Evolutionary conservation across 2,113 vertebrate species (phyloP), one percentile per base, ranked within the genome.

Genomic region (Fregetta grallaria): DNA sequence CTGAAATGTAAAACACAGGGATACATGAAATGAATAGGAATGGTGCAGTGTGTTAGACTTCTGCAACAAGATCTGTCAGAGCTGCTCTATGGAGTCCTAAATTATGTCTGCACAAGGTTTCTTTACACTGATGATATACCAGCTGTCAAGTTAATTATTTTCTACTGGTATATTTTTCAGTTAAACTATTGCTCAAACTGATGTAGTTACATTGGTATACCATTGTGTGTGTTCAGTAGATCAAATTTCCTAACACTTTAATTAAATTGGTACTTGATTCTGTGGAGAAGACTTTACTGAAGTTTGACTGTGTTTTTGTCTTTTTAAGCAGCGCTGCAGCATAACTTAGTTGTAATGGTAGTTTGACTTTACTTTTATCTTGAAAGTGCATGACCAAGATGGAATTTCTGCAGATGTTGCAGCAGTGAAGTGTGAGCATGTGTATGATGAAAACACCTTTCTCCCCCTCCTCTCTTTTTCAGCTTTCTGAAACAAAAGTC

Each of bases 401-500:
- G 13, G 20, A 72, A 50, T 91, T 95, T 52, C 42, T 68, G 49
- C 36, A 45, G 59, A 40, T 95, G 32, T 52, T 16, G 1, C 80
- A 79, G 20, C 20, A 26, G 10, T 52, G 65, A 59, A 38, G 11
- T 23, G 15, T 63, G 26, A 89, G 10, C 13, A 5, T 34, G 4
- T 52, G 7, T 82, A 42, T 90, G 12, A 84, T 56, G 97, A 86
- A 96, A 92, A 84, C 42, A 53, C 55, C 22, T 32, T 16, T 12
- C 30, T 17, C 11, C 9, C 3, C 7, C 10, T n/a, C 1, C 7
- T 36, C 27, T 19, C 56, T 94, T 36, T 59, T 59, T n/a, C 58
- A 59, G 58, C 58, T 99, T 98, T 99, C 99, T 92, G 99, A 99
- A 98, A 99, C 99, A 74, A 99, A 99, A 97, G 99, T 99, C 59